These are phyloP conservation scores for Tretioscincus oriximinensis DNA, from an alignment of 2,113 vertebrate genomes.

Conservation along the genomic window DNA sequence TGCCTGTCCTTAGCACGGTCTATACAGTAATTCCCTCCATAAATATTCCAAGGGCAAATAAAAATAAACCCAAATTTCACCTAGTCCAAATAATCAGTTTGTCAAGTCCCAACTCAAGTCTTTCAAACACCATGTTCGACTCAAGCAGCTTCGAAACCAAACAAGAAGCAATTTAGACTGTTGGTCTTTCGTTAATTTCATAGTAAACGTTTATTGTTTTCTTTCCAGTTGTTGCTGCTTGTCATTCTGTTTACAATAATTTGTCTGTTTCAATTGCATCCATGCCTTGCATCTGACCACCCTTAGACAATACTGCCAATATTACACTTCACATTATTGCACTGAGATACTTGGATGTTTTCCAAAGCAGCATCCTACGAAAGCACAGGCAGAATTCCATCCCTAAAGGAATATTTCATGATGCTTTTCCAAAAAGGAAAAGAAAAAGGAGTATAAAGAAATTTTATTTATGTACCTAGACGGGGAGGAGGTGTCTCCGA, in stretches of 20 bases:
- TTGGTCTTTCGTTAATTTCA: background rate
- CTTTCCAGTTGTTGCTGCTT: conserved; percentile 24
- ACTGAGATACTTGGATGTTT: conserved; percentile 29
- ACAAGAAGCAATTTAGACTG: conserved; percentile 21
- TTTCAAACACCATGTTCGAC: too few relatives aligned
- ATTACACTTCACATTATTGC: conserved; percentile 52
- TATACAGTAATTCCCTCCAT: conserved; percentile 28
- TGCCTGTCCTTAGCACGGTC: conserved; percentile 41
- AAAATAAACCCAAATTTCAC: background rate
- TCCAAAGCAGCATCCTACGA: too few relatives aligned
- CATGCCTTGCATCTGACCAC: conserved; percentile 44
- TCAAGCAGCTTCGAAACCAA: too few relatives aligned
- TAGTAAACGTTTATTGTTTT: background rate
- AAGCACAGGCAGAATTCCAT: background rate
- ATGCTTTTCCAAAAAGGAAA: conserved; percentile 46
- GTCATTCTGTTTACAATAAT: background rate
- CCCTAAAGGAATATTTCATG: background rate
- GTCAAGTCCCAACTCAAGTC: too few relatives aligned
- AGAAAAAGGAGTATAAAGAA: conserved; percentile 67
- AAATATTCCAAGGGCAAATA: background rate
- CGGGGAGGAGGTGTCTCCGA: background rate
- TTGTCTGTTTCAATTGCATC: conserved; percentile 37
- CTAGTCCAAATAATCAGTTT: background rate
- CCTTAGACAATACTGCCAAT: conserved; percentile 42
- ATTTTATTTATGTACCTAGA: background rate